These are phyloP conservation scores for Ascidia mentula DNA, from an alignment of 23 tunicate genomes.

Conservation along the genomic window DNA sequence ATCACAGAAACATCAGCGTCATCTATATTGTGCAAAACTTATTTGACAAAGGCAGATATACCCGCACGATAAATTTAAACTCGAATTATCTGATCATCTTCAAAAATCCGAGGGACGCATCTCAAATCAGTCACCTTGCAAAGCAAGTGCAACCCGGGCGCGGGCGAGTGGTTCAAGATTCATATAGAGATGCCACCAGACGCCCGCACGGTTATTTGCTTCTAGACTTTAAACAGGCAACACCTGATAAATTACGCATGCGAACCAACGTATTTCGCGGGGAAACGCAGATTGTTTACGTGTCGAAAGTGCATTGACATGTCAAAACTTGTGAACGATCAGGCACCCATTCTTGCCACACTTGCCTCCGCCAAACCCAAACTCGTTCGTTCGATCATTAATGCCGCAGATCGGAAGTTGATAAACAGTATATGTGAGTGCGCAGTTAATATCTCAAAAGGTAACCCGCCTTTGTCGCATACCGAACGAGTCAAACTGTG, in stretches of 20 bases:
- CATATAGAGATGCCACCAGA: background rate
- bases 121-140: too few species aligned
- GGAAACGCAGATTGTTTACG: background rate
- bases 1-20: background rate
- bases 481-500: background rate
- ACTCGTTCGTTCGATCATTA: background rate
- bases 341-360: background rate
- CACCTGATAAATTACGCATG: background rate
- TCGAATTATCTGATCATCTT: too few species aligned
- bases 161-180: background rate
- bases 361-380: background rate
- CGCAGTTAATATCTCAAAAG: background rate
- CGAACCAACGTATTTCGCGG: slow-evolving; percentile 6
- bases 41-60: too few species aligned
- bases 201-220: slow-evolving; percentile 6
- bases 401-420: background rate
- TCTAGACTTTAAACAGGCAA: slow-evolving; percentile 3
- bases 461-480: background rate
- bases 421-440: background rate
- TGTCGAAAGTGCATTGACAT: background rate
- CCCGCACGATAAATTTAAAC: too few species aligned
- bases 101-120: too few species aligned
- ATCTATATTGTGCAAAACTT: too few species aligned
- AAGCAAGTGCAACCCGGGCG: too few species aligned
- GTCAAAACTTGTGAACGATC: background rate